Evolutionary conservation across 92 coral and sea anemone species (phyloP).

Genomic region (Blastomussa wellsi): DNA sequence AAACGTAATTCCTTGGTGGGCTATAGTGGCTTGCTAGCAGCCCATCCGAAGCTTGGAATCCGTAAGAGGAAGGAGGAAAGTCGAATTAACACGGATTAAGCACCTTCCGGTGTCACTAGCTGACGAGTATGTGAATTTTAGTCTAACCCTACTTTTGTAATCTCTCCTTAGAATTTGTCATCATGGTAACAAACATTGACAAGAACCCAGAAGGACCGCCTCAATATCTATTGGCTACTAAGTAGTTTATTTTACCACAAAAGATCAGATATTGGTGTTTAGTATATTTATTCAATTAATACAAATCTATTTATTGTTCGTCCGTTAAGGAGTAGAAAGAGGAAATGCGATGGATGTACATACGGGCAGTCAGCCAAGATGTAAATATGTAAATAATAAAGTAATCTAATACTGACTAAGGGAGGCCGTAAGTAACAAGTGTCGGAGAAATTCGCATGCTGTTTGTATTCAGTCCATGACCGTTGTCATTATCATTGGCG

Average conservation of each 20-base stretch:
- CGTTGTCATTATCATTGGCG: too few species aligned
- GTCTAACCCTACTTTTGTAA: neutral
- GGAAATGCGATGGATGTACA: neutral
- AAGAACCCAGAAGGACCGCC: constrained; percentile 87
- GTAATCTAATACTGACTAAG: neutral
- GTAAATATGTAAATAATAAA: constrained; percentile 8
- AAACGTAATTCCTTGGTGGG: too few species aligned
- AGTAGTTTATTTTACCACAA: constrained; percentile 26
- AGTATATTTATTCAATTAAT: neutral
- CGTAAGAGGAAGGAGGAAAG: too few species aligned
- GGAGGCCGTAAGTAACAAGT: neutral
- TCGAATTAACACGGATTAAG: too few species aligned
- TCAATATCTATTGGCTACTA: constrained; percentile 63
- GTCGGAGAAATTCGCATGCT: too few species aligned
- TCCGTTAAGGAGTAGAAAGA: neutral
- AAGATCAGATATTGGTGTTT: neutral
- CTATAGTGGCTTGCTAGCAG: too few species aligned
- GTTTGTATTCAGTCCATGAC: too few species aligned
- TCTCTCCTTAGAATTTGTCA: constrained; percentile 75
- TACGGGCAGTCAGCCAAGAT: neutral
- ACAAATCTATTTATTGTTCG: neutral
- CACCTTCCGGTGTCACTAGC: too few species aligned
- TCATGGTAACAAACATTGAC: constrained; percentile 87
- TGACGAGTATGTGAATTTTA: too few species aligned
- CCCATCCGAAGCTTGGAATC: too few species aligned